Base-by-base conservation (phyloP, 1,140 invertebrate genomes). In the Caenorhabditis tropicalis region DNA sequence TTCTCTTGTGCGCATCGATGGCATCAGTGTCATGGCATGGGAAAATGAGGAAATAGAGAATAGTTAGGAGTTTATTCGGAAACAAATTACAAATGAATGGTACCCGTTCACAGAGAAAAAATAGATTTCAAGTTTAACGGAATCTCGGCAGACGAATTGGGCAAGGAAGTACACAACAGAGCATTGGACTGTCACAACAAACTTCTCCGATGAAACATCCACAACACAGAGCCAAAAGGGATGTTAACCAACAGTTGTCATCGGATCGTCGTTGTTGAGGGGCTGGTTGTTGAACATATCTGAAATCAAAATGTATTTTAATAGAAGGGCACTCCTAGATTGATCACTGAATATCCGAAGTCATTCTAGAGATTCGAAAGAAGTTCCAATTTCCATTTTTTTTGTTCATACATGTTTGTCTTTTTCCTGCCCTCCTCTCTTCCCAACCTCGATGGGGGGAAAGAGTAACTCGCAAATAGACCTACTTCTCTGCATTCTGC, bases 151-250 rank as follows among this genome's bases (percentile, higher is more conserved):
- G 46, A 29, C 83, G 83, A 27, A 43, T 48, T 21, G 83, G 74
- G 53, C 83, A 84, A 7, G 83, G 83, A 48, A 84, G 16, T 6
- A 84, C 83, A 60, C 70, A 81, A 24, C 83, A 84, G 16, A 84
- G 58, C 70, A 65, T 74, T n/a, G 83, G 83, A 4, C 49, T 51
- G 58, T 84, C 83, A 48, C 83, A 84, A 21, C 46, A 84, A 9
- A 60, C 83, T 60, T 84, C 83, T 56, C 83, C 83, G 19, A 84
- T 46, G 2, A 84, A 48, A 39, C 83, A 84, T 36, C 83, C 83
- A 39, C 83, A 84, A 21, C 65, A 80, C 10, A 84, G 83, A 12
- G 83, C 83, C 2, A 84, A 29, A 24, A 84, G 39, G 31, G 83
- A 84, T 3, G 70, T 80, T 10, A 84, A 43, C 70, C 83, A 84